Evolutionary conservation across 2,888 invertebrate species (phyloP), one percentile per base, ranked within the genome.

Genomic region (Ceratothoa steindachneri): DNA sequence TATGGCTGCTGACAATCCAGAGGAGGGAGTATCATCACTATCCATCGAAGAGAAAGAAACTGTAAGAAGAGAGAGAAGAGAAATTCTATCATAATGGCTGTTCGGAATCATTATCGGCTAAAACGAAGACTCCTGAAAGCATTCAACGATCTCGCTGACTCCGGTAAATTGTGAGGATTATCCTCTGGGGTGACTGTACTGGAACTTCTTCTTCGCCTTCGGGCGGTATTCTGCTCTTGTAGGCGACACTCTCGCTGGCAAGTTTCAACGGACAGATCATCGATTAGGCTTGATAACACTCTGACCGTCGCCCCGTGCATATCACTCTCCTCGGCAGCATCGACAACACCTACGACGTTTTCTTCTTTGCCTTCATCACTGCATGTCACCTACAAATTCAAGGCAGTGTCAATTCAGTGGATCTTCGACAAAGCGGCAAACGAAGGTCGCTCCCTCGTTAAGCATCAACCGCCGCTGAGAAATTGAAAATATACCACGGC

Each of bases 351-450:
- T 29, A 55, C 68, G 72, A 78, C 71, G 70, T 78, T 73, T 53
- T 79, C 79, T 69, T 79, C 79, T 52, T 79, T 79, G 29, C 79
- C 79, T 69, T 79, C 79, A 72, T 79, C 79, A 72, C 72, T 79
- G 70, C 79, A 72, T 68, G 79, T 79, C 29, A 79, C 76, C 79
- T 79, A 79, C 68, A 78, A 78, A 60, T 5, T 60, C 60, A 60
- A 60, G 60, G 52, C 52, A 51, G 52, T 19, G 19, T n/a, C 52
- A 51, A n/a, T 15, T 51, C 52, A 51, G 3, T 51, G n/a, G n/a
- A n/a, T n/a, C n/a, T n/a, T n/a, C n/a, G n/a, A n/a, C n/a, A n/a
- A n/a, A n/a, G n/a, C n/a, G n/a, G n/a, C n/a, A n/a, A n/a, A n/a
- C n/a, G n/a, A n/a, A n/a, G n/a, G n/a, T n/a, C n/a, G n/a, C n/a